phyloP scores from a whole-genome alignment of 2,888 invertebrate species.

The Baronia brevicornis region DNA sequence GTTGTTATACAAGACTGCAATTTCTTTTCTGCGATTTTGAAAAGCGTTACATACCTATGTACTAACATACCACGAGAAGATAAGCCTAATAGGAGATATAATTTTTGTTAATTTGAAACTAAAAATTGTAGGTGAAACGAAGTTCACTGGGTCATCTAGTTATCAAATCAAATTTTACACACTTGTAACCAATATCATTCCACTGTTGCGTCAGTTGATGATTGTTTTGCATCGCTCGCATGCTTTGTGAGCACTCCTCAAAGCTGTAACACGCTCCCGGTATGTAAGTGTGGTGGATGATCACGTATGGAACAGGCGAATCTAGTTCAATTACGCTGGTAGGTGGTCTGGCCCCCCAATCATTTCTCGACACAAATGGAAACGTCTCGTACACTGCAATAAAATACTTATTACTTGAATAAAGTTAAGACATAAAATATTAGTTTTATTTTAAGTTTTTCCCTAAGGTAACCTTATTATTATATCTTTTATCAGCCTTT shows the following conservation, averaged over 20 bases:
- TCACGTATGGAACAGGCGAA: constrained; percentile 77
- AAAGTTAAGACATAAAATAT: too few relatives aligned
- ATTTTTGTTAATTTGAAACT: too few relatives aligned
- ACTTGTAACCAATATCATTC: constrained; percentile 81
- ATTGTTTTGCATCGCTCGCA: constrained; percentile 78
- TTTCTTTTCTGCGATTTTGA: too few relatives aligned
- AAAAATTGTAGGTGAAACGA: too few relatives aligned
- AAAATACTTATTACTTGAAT: not conserved
- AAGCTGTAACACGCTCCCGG: constrained; percentile 74
- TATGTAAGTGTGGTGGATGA: constrained; percentile 81
- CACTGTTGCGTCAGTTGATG: constrained; percentile 77
- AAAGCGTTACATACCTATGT: too few relatives aligned
- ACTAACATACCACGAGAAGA: too few relatives aligned
- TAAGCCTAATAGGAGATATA: too few relatives aligned
- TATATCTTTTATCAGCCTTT: too few relatives aligned
- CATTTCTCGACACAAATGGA: constrained; percentile 41
- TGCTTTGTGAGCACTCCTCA: constrained; percentile 69
- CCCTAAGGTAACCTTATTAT: too few relatives aligned
- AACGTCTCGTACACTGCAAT: constrained; percentile 14
- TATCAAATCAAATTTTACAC: constrained; percentile 22
- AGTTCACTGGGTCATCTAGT: too few relatives aligned
- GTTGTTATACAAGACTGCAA: too few relatives aligned
- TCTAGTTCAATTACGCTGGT: constrained; percentile 52
- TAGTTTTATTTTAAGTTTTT: too few relatives aligned
- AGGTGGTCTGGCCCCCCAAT: constrained; percentile 77